Conservation (phyloP, 2,888 invertebrate species). For the Anarsia innoxiella region DNA sequence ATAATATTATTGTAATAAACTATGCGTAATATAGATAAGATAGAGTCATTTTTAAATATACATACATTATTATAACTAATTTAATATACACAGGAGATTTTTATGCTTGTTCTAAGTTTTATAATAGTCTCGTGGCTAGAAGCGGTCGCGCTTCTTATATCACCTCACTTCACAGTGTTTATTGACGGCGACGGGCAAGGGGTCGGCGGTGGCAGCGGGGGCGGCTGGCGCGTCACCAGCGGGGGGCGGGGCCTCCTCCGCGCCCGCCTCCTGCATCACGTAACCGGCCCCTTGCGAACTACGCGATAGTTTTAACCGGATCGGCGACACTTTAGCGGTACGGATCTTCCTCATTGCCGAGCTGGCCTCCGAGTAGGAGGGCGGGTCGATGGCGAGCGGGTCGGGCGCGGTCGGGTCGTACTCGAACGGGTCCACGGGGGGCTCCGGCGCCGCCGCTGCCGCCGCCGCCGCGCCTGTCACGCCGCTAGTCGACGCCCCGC, state of each 20-base stretch:
- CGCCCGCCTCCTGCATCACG: constrained; percentile 70
- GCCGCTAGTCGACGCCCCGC: constrained; percentile 18
- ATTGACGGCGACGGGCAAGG: constrained; percentile 64
- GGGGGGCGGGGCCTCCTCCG: constrained; percentile 34
- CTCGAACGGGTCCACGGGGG: constrained; percentile 57
- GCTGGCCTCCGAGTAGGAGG: constrained; percentile 51
- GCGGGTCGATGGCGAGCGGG: constrained; percentile 61
- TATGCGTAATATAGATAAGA: constrained; percentile 38
- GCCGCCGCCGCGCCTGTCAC: constrained; percentile 26
- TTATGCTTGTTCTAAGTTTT: constrained; percentile 28
- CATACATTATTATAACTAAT: constrained; percentile 39
- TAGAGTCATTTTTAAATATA: constrained; percentile 48
- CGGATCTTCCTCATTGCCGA: constrained; percentile 74
- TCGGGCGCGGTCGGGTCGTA: constrained; percentile 64
- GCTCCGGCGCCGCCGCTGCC: constrained; percentile 45
- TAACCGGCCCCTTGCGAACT: constrained; percentile 85
- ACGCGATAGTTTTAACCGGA: constrained; percentile 88
- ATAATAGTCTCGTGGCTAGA: constrained; percentile 15
- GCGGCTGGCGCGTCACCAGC: constrained; percentile 30
- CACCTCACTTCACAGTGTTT: constrained; percentile 93
- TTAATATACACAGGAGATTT: constrained; percentile 39
- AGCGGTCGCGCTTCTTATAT: constrained; percentile 68
- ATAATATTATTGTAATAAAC: constrained; percentile 57
- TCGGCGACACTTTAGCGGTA: constrained; percentile 83
- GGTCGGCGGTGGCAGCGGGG: constrained; percentile 25